Evolutionary conservation across 2,797 vertebrate species (phyloP), one percentile per base, ranked within the genome.

Genomic region (Eremophila alpestris): DNA sequence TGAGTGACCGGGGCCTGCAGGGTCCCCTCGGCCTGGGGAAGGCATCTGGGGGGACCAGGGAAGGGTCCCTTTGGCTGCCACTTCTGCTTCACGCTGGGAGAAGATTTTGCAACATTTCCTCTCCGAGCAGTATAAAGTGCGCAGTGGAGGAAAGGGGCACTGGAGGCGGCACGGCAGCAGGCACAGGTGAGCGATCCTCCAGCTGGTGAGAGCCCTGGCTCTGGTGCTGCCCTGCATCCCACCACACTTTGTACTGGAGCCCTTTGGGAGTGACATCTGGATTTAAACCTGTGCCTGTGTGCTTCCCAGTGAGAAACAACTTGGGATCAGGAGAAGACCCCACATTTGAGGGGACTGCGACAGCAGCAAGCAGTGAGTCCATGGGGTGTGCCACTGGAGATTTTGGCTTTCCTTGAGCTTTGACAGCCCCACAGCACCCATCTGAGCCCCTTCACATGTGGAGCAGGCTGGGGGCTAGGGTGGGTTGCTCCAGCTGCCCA

Each of bases 31-130:
- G 21, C 9, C 59, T 1, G 5, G 21, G 21, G 56, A 29, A n/a
- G 32, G 26, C 15, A 3, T 60, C 55, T 38, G 14, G 10, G 34
- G 32, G 55, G n/a, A 45, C 18, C 3, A 1, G 10, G 45, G 74
- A 83, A 86, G 68, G 70, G 81, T 89, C 87, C 40, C 41, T 87
- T 40, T 71, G 43, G 34, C 56, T 74, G 41, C 26, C 71, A 74
- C 94, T 94, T 96, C 96, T 78, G 27, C 81, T 93, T 93, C n/a
- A 22, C 0, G 9, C 63, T 87, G 59, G 19, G 30, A 75, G 89
- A 88, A 91, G 90, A 34, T 96, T 95, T 85, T 60, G 89, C 93
- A 96, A 96, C 20, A 29, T 93, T 96, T 96, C 96, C 96, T 95
- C 81, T 68, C 48, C 0, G 5, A 41, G 45, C 36, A 8, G 67